Evolutionary conservation across 2,797 vertebrate species (phyloP), one percentile per base, ranked within the genome.

Genomic region (Rhodeus uyekii): DNA sequence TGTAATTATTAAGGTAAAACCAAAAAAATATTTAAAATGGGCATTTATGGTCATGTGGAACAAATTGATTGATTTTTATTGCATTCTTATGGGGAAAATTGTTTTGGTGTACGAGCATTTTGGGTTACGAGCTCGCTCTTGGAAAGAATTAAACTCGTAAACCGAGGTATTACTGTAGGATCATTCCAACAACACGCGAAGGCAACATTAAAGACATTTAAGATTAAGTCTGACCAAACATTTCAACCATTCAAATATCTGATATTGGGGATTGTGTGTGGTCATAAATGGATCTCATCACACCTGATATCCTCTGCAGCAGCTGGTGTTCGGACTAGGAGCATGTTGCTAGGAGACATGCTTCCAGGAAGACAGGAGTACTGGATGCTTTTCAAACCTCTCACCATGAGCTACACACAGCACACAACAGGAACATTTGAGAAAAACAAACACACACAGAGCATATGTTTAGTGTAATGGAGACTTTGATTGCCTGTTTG

Each of bases 401-500:
- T 60, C 67, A 61, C 5, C 12, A 1, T 46, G 39, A 77, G 39
- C 27, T 32, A 44, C 78, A 58, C 84, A 82, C 82, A 83, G 84
- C 84, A 84, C 76, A 76, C 78, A 29, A 46, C 73, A 38, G 72
- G 84, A 64, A 34, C 69, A 50, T 73, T 74, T 34, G 34, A 74
- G 73, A 72, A 53, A 65, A 78, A 77, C 80, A 67, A 73, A 80
- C 74, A 78, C 68, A 68, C 74, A 84, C 67, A 72, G 69, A 81
- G 71, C 87, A 82, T 86, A 86, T 82, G 82, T 67, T 75, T 80
- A 53, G 79, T 64, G 61, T 68, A 42, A 80, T 46, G 58, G 78
- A 76, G 73, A 50, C 71, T 60, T 61, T 38, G 76, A 80, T 76
- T 44, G 55, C 67, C 58, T 84, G 78, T 50, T 76, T 80, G 63